Evolutionary conservation across 2,888 invertebrate species (phyloP).

Genomic region (Meiosimyza decipiens): DNA sequence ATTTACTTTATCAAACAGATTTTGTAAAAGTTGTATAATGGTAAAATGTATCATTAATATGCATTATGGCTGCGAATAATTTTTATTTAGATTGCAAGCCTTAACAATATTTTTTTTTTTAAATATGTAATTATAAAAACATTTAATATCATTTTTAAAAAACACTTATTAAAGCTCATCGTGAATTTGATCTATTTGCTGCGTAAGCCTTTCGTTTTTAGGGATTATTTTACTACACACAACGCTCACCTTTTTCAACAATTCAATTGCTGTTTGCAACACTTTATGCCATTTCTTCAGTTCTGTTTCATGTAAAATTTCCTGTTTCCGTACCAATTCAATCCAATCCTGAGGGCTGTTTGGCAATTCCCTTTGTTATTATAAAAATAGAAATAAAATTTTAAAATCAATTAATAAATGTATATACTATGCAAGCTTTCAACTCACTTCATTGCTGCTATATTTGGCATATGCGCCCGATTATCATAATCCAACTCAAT

Average conservation of each 20-base stretch:
- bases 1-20: too few relatives aligned
- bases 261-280: conserved; percentile 76
- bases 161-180: conserved; percentile 44
- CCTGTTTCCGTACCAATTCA: conserved; percentile 81
- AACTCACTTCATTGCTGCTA: conserved; percentile 60
- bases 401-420: not conserved
- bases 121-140: not conserved
- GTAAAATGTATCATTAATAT: too few relatives aligned
- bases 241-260: conserved; percentile 77
- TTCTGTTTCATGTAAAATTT: conserved; percentile 82
- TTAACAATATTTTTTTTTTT: too few relatives aligned
- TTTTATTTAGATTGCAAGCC: too few relatives aligned
- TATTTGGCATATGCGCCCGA: conserved; percentile 60
- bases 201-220: conserved; percentile 58
- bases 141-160: not conserved
- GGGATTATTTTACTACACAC: conserved; percentile 63
- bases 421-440: not conserved
- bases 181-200: conserved; percentile 58
- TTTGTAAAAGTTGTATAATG: too few relatives aligned
- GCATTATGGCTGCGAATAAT: too few relatives aligned
- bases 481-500: conserved; percentile 61
- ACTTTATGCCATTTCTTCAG: conserved; percentile 85
- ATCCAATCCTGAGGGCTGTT: conserved; percentile 86
- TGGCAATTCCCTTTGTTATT: conserved; percentile 72
- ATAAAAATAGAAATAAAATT: conserved; percentile 29